Evolutionary conservation across 2,797 vertebrate species (phyloP).

Genomic region (Cryptoprocta ferox): DNA sequence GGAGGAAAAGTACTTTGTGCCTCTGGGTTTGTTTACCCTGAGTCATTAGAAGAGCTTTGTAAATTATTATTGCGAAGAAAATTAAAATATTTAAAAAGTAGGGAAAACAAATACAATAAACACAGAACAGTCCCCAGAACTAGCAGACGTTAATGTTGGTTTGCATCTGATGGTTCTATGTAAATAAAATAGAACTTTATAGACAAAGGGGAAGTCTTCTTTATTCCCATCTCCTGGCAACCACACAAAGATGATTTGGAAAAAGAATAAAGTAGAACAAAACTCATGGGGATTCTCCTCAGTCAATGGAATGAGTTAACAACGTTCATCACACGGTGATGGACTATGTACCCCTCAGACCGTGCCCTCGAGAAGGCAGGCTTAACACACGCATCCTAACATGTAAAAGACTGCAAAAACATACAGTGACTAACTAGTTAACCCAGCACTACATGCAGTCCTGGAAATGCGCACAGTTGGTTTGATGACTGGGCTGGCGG

Average conservation of each 20-base stretch:
- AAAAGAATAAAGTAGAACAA: not conserved
- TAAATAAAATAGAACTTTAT: conserved; percentile 11
- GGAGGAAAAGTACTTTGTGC: not conserved
- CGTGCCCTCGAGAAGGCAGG: not conserved
- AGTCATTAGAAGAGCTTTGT: not conserved
- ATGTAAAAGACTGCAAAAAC: not conserved
- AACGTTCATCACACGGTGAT: not conserved
- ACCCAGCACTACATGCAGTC: not conserved
- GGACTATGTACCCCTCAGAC: accelerated
- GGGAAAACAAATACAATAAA: not conserved
- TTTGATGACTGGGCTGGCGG: not conserved
- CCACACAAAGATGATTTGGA: not conserved
- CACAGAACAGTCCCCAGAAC: not conserved
- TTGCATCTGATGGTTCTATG: not conserved
- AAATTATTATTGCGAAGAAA: not conserved
- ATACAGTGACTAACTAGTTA: not conserved
- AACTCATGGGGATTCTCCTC: too few species aligned
- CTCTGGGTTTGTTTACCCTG: not conserved
- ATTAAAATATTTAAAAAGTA: not conserved
- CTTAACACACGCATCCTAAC: not conserved
- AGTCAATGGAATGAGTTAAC: not conserved
- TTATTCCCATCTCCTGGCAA: not conserved
- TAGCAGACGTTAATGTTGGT: not conserved
- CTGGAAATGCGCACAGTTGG: not conserved
- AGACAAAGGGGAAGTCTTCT: not conserved